A percentile compares a stretch with the other conserved stretches of the same genome.
These are phyloP conservation scores for Drosophila dives DNA, from an alignment of 2,888 invertebrate genomes.

Conservation along the genomic window DNA sequence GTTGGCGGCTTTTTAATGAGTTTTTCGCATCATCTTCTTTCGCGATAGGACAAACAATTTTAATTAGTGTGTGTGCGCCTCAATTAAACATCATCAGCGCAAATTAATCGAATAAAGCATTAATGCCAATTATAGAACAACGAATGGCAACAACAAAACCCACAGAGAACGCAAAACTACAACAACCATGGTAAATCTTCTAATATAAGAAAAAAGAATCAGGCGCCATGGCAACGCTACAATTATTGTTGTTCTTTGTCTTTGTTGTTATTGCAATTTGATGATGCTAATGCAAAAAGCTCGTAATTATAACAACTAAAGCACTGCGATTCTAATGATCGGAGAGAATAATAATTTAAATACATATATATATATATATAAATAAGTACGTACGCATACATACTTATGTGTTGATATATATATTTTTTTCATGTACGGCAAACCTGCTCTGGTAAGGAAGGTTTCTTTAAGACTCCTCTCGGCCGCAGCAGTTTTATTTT, in stretches of 20 bases:
- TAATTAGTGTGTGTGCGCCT: conserved; percentile 69
- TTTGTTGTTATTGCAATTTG: conserved; percentile 9
- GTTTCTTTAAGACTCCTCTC: conserved; percentile 4
- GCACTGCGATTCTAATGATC: neutral
- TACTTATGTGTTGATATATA: neutral
- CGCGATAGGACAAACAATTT: conserved; percentile 61
- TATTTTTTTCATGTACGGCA: neutral
- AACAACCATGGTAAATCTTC: neutral
- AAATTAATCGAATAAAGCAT: conserved; percentile 78
- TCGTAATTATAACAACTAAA: neutral
- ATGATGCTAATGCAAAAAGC: neutral
- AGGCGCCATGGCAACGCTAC: conserved; percentile 41
- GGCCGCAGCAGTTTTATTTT: neutral
- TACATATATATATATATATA: neutral
- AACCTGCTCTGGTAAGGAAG: neutral
- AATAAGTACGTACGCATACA: neutral
- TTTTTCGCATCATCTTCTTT: conserved; percentile 20
- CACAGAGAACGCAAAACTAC: conserved; percentile 5
- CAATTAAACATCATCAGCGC: conserved; percentile 64
- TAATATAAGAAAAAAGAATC: conserved; percentile 15
- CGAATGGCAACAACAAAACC: conserved; percentile 21
- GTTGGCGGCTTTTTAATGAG: conserved; percentile 9
- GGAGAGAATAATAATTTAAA: neutral
- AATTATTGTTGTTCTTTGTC: conserved; percentile 15
- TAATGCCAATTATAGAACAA: conserved; percentile 71